Base-by-base conservation (phyloP, 2,113 vertebrate species). In the Antennarius striatus region DNA sequence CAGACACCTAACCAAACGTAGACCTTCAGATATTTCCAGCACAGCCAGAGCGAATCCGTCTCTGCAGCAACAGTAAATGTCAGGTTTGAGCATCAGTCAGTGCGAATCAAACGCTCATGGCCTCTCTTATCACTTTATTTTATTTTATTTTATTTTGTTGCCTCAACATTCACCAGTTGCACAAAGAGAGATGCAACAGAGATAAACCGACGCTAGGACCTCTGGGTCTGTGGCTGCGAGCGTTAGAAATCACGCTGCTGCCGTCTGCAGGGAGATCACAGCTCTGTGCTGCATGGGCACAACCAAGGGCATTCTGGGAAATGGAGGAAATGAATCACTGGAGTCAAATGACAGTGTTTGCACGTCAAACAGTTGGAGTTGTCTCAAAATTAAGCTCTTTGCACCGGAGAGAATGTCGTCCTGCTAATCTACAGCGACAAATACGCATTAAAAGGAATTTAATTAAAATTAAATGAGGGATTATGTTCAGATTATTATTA, bases 41-140 rank as follows among this genome's bases (percentile, higher is more conserved):
- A 3, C 47, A 10, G 47, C 40, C 58, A 10, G 13, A 6, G 30
- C 52, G 36, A 5, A 51, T 55, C 30, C 47, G 48, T 53, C 57
- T 47, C 42, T 47, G n/a, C 61, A 61, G 48, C 71, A 52, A n/a
- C 61, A 39, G 54, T 60, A 68, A 73, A 77, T 68, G 62, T 71
- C 75, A 71, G 54, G 32, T 73, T 67, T 56, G 14, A 54, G 55
- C 68, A 39, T 74, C 67, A 63, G 67, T 55, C 71, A 50, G 51
- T 46, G 52, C 56, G 43, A 77, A 58, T 71, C 71, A 74, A 73
- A 67, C 62, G 71, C 62, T 30, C 46, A 51, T 14, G 63, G 54
- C 49, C 57, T 56, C 67, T 63, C 59, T 58, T 30, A 51, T 75
- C 66, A 63, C 30, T 73, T 30, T 49, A 14, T 22, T 22, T 22